Evolutionary conservation across 1,140 invertebrate species (phyloP).

Genomic region (Aleiodes sp.): DNA sequence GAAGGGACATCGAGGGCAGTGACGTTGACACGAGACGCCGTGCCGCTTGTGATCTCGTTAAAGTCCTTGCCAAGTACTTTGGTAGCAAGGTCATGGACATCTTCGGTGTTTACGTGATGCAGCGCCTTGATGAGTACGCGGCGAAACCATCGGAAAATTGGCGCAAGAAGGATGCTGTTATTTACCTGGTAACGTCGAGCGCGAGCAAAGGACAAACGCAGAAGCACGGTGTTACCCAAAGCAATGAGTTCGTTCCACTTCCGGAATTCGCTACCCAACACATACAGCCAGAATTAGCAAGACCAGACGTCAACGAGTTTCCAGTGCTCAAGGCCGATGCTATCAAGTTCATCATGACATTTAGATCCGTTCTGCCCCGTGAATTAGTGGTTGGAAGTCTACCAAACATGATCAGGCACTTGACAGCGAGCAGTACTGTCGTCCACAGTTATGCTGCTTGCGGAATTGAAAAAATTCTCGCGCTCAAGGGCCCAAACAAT

Average conservation of each 20-base stretch:
- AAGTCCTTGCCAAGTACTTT: slow-evolving; percentile 87
- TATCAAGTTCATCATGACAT: slow-evolving; percentile 72
- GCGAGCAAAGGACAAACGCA: slow-evolving; percentile 91
- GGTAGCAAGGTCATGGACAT: slow-evolving; percentile 92
- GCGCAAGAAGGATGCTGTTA: slow-evolving; percentile 94
- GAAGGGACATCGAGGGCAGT: slow-evolving; percentile 97
- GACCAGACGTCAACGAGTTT: slow-evolving; percentile 71
- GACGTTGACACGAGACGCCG: slow-evolving; percentile 95
- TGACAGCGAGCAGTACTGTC: slow-evolving; percentile 81
- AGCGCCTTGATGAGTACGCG: slow-evolving; percentile 82
- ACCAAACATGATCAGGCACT: slow-evolving; percentile 79
- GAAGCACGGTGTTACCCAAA: slow-evolving; percentile 90
- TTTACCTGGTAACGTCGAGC: slow-evolving; percentile 95
- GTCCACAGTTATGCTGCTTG: slow-evolving; percentile 96
- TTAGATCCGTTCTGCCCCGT: slow-evolving; percentile 86
- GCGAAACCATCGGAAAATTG: slow-evolving; percentile 82
- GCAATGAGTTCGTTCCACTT: slow-evolving; percentile 88
- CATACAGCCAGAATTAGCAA: slow-evolving; percentile 85
- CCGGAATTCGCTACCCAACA: slow-evolving; percentile 87
- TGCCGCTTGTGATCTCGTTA: slow-evolving; percentile 95
- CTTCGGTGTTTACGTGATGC: slow-evolving; percentile 72
- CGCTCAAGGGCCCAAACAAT: slow-evolving; percentile 72
- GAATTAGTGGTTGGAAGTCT: slow-evolving; percentile 79
- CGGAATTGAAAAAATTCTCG: slow-evolving; percentile 88
- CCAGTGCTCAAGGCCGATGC: slow-evolving; percentile 26